Evolutionary conservation across 2,113 vertebrate species (phyloP), one percentile per base, ranked within the genome.

Genomic region (Patagioenas fasciata): DNA sequence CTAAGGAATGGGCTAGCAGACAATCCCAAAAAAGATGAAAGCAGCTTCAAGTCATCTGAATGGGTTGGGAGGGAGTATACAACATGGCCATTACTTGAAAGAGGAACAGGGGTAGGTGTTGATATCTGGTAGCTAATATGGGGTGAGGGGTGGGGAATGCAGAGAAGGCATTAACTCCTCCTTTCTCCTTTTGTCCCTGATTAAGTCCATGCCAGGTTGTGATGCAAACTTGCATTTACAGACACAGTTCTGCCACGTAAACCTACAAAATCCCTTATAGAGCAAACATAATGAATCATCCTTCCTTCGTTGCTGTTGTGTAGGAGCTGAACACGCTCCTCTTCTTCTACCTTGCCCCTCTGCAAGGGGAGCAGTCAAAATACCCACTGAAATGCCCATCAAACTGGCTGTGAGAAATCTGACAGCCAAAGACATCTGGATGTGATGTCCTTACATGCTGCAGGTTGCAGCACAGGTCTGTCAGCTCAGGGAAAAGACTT

Each of bases 401-500:
- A 23, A 42, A 21, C 16, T 0, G 3, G 4, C 47, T 26, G 16
- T 9, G 66, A 72, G 75, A 44, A 61, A 5, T n/a, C 1, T 61
- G 62, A 38, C 18, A n/a, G 51, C 51, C 79, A 53, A 44, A 62
- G 53, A 29, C 15, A 8, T 23, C 61, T 40, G 48, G 34, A n/a
- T 6, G 6, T 0, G 2, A 36, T 23, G 18, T 20, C 57, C 80
- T 65, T 77, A 3, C 1, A 1, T 44, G 13, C 58, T 48, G 47
- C 58, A 61, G 64, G 50, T 38, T 66, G 44, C 73, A 42, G 19
- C 0, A 0, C 13, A 40, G 1, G 0, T 38, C 74, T 34, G 57
- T 31, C 67, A 89, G 64, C 48, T 21, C 50, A 21, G 34, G 44
- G 23, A 38, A 34, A 69, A 60, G 11, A 32, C 60, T 79, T 69